Evolutionary conservation across 2,113 vertebrate genomes (phyloP).

Genomic region (Oryzias curvinotus): DNA sequence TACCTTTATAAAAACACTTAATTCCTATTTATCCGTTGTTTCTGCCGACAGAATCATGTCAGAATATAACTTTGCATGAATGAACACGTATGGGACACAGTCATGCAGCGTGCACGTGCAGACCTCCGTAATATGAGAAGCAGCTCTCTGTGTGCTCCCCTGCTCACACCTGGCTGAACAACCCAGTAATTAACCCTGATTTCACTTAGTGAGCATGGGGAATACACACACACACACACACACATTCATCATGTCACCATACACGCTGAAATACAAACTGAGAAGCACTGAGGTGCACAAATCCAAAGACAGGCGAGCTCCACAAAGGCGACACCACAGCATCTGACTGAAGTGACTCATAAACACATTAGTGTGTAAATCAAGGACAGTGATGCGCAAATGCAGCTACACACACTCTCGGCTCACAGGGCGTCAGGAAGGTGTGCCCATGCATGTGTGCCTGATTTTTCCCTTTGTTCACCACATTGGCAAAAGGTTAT

Average conservation of each 20-base stretch:
- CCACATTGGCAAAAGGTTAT: constrained; percentile 18
- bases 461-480: constrained; percentile 26
- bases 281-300: constrained; percentile 8
- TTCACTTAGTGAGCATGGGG: constrained; percentile 45
- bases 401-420: constrained; percentile 5
- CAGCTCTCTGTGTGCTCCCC: constrained; percentile 17
- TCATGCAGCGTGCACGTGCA: background rate
- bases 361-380: constrained; percentile 13
- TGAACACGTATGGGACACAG: constrained; percentile 7
- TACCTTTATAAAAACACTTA: background rate
- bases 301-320: constrained; percentile 3
- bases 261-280: constrained; percentile 12
- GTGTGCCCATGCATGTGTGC: constrained; percentile 12
- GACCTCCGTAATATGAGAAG: constrained; percentile 15
- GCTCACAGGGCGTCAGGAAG: background rate
- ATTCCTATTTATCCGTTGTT: constrained; percentile 18
- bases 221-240: constrained; percentile 5
- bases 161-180: constrained; percentile 55
- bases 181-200: constrained; percentile 55
- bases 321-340: constrained; percentile 14
- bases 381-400: constrained; percentile 24
- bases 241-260: constrained; percentile 12
- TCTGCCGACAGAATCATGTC: constrained; percentile 7
- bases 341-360: constrained; percentile 1
- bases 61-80: constrained; percentile 23